Base-by-base conservation (phyloP, 2,888 invertebrate species). In the Nezara viridula region DNA sequence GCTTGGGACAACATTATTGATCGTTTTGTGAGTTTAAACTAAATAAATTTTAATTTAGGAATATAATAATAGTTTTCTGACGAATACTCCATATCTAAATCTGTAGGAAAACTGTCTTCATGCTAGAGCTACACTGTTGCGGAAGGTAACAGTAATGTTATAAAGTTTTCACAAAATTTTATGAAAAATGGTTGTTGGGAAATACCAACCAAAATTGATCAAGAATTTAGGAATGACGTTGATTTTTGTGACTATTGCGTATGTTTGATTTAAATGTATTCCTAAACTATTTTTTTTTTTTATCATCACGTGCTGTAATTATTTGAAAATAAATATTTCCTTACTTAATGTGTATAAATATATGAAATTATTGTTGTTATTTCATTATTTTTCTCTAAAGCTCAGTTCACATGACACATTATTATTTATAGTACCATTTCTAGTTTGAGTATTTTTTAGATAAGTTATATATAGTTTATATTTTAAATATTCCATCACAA, bases 21-120 rank as follows among this genome's bases (percentile, higher is more conserved):
- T 90, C 47, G 73, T 89, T 52, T 27, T 90, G 90, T 90, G 85
- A 90, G 90, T 90, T 47, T 2, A n/a, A 86, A 37, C 16, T 40
- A 4, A 24, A 88, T 21, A 27, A 77, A 66, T 47, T 85, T 85
- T 44, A 21, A 27, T 85, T 44, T 5, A 10, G 19, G 6, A 7
- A 19, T 19, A 2, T 5, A 47, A 85, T 24, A 27, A 21, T 27
- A 21, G 1, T 81, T 27, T 14, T 27, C 4, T 60, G 12, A 27
- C 10, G 5, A 73, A 73, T 37, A 73, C 16, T 73, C 19, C 6
- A 7, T 5, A 21, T 1, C 27, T 60, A 37, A 60, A 60, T 60
- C 9, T 27, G n/a, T 5, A 27, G 0, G 37, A 27, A 27, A 21
- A 7, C 19, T 21, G 4, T 4, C 16, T 1, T 66, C 32, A 7